phyloP scores from a whole-genome alignment of 1,140 invertebrate species.

The Mya arenaria region DNA sequence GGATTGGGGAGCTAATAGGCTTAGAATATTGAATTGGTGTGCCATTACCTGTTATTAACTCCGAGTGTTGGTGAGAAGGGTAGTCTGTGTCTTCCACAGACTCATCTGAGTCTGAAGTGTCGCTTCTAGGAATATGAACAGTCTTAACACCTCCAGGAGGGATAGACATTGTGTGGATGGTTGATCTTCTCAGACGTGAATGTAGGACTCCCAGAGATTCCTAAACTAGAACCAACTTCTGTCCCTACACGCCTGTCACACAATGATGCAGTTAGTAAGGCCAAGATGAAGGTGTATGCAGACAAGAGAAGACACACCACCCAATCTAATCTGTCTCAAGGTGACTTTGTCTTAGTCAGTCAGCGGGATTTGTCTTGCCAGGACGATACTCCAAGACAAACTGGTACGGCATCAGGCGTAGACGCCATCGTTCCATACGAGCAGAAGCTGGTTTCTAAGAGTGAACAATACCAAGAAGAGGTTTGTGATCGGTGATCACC shows the following conservation, averaged over 20 bases:
- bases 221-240: neutral
- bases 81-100: too few species aligned
- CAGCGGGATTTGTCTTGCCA: conserved; percentile 60
- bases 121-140: too few species aligned
- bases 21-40: too few species aligned
- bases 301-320: conserved; percentile 23
- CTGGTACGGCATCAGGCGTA: conserved; percentile 56
- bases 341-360: conserved; percentile 57
- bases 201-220: conserved; percentile 27
- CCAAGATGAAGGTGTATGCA: conserved; percentile 41
- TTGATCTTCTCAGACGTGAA: too few species aligned
- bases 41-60: too few species aligned
- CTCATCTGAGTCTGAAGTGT: too few species aligned
- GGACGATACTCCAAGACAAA: conserved; percentile 51
- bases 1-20: too few species aligned
- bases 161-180: too few species aligned
- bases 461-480: conserved; percentile 45
- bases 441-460: conserved; percentile 45
- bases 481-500: conserved; percentile 58
- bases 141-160: too few species aligned
- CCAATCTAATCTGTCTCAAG: neutral
- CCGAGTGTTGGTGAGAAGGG: too few species aligned
- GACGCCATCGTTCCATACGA: conserved; percentile 58
- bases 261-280: conserved; percentile 19
- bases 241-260: neutral